Base-by-base conservation (phyloP, 2,888 invertebrate genomes). In the Entomobrya proxima region DNA sequence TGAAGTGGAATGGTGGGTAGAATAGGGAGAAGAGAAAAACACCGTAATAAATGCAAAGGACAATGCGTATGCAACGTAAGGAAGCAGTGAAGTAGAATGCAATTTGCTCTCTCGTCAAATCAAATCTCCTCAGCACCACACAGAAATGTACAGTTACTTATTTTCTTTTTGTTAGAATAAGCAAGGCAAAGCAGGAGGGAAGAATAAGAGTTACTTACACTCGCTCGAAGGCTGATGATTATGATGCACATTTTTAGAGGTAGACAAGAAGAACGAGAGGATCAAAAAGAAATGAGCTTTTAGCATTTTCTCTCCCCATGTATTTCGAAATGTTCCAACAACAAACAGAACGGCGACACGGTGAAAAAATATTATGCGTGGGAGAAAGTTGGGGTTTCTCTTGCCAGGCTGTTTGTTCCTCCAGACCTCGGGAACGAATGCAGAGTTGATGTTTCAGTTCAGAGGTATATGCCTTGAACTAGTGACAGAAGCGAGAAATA, bases 351-450 rank as follows among this genome's bases (percentile, higher is more conserved):
- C 18, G 35, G 5, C 13, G 24, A 55, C 11, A 7, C 6, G 44
- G 2, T 32, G 40, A 35, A 64, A 44, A 50, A n/a, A n/a, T n/a
- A n/a, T n/a, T n/a, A n/a, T n/a, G 32, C 18, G 50, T 5, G 7
- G 32, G 30, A 58, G 37, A 58, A 58, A 76, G 58, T 55, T 32
- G 18, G 40, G 27, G n/a, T 15, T 35, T 35, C n/a, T 24, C 30
- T 55, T 76, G 50, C 55, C 58, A 78, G 32, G 72, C 44, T 80
- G 80, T 80, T 69, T 69, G 80, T 58, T 80, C 72, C 72, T 72
- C 80, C 72, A 69, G 80, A 47, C 80, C 27, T 80, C 52, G 15
- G 80, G 58, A 72, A 44, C 72, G 69, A 80, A 80, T 80, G 79
- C 44, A n/a, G 78, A 44, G 78, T 32, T 44, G 64, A 78, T 78